These are phyloP conservation scores for Chloropsis cyanopogon DNA, from an alignment of 2,113 vertebrate genomes.

Conservation along the genomic window DNA sequence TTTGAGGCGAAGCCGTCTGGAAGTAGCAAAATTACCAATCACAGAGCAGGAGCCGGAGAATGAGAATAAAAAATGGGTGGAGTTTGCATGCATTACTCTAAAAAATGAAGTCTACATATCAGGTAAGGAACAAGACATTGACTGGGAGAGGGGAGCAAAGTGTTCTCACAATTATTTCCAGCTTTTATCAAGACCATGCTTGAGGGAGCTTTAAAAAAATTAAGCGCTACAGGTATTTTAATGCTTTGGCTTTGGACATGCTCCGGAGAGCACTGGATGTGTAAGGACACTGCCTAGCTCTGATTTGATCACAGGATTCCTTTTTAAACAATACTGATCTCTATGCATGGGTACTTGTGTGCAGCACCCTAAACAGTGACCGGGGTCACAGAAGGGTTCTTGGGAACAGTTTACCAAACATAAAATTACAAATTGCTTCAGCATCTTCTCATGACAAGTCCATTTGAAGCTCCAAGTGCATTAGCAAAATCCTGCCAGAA, in stretches of 20 bases:
- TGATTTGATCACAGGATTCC: background rate
- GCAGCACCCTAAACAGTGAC: background rate
- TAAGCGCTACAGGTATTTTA: background rate
- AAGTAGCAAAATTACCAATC: constrained; percentile 90
- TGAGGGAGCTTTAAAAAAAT: background rate
- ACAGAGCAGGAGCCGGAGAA: constrained; percentile 86
- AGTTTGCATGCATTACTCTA: constrained; percentile 93
- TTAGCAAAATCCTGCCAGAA: background rate
- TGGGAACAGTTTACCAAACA: background rate
- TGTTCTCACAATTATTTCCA: background rate
- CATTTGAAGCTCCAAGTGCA: background rate
- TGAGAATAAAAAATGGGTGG: constrained; percentile 95
- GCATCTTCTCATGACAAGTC: background rate
- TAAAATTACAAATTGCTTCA: background rate
- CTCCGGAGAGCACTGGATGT: background rate
- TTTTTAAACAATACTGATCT: background rate
- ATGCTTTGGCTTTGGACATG: background rate
- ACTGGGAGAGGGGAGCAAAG: background rate
- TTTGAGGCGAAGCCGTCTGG: constrained; percentile 91
- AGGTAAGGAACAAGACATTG: constrained; percentile 74
- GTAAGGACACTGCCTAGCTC: background rate
- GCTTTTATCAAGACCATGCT: background rate
- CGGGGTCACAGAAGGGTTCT: fast-evolving
- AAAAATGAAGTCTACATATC: constrained; percentile 97
- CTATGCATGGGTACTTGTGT: background rate